Conservation (phyloP, 92 coral and sea anemone species). For the Micromussa lordhowensis region DNA sequence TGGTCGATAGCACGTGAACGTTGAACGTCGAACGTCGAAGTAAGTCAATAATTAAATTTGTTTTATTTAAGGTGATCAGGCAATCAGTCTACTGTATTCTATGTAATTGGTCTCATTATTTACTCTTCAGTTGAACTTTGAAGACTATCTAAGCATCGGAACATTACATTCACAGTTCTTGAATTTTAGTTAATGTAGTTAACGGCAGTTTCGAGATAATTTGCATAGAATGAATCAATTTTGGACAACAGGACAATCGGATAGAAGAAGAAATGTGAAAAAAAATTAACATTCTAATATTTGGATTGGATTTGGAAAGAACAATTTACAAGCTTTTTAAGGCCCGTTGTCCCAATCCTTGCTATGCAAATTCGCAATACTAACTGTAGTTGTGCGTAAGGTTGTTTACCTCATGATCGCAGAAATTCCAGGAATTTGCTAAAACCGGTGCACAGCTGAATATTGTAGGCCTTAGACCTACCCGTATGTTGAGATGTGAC, state of each 20-base stretch:
- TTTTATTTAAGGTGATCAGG: neutral
- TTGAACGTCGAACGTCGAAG: neutral
- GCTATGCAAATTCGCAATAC: no score
- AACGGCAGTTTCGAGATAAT: neutral
- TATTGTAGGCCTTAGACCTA: no score
- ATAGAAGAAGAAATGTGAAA: neutral
- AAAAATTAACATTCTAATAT: neutral
- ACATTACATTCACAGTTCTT: neutral
- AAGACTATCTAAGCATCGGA: neutral
- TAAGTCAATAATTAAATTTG: neutral
- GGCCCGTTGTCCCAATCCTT: no score
- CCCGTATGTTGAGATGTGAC: no score
- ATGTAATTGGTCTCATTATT: neutral
- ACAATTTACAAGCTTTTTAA: neutral
- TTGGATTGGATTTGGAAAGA: neutral
- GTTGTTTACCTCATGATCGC: no score
- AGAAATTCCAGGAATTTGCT: no score
- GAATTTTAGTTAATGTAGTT: neutral
- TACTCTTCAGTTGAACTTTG: neutral
- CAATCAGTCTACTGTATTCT: neutral
- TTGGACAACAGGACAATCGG: neutral
- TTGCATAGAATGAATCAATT: neutral
- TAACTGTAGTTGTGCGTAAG: no score
- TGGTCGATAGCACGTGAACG: neutral
- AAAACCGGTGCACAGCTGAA: no score